Evolutionary conservation across 2,888 invertebrate species (phyloP).

Genomic region (Gastracanthus pulcherrimus): DNA sequence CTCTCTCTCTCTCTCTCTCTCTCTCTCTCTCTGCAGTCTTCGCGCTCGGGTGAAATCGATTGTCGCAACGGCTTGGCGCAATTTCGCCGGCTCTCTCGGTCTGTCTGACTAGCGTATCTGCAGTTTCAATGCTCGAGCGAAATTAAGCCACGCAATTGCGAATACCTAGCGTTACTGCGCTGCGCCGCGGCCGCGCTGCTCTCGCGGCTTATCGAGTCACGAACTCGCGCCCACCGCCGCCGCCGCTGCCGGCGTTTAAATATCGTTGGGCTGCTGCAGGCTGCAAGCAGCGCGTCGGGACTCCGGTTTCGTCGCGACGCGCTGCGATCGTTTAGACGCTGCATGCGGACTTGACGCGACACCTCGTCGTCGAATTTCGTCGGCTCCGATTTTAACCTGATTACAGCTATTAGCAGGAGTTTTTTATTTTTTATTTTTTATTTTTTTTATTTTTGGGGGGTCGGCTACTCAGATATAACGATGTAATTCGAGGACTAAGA

Average conservation of each 20-base stretch:
- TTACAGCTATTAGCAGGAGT: no score
- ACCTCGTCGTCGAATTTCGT: no score
- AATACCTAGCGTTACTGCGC: neutral
- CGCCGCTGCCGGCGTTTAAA: neutral
- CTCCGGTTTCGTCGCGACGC: no score
- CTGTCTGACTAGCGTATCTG: neutral
- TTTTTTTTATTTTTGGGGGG: no score
- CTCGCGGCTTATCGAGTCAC: neutral
- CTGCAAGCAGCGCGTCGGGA: no score
- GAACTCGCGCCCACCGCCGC: neutral
- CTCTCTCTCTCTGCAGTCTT: neutral
- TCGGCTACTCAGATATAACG: no score
- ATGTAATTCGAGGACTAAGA: no score
- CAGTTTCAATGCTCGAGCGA: constrained; percentile 6
- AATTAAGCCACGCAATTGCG: constrained; percentile 42
- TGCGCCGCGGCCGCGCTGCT: neutral
- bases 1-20: neutral
- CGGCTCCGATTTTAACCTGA: no score
- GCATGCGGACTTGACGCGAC: no score
- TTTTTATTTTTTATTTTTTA: no score
- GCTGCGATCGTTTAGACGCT: no score
- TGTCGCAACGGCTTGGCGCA: constrained; percentile 57
- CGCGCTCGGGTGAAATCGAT: constrained; percentile 59
- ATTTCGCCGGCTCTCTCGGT: no score
- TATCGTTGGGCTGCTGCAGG: neutral